Evolutionary conservation across 2,113 vertebrate species (phyloP).

Genomic region (Lepisosteus oculatus): DNA sequence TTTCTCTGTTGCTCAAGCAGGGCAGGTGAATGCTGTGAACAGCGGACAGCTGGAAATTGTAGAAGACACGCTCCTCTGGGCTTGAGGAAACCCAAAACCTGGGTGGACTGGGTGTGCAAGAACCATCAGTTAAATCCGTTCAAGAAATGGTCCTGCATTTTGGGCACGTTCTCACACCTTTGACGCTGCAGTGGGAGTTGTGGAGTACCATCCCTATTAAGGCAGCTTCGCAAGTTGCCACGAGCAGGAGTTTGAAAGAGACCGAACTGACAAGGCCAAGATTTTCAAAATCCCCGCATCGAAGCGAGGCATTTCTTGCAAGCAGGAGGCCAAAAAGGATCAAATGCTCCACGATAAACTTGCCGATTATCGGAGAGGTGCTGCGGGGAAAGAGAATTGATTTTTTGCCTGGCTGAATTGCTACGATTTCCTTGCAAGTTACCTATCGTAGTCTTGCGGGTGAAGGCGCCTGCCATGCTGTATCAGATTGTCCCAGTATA

Average conservation of each 20-base stretch:
- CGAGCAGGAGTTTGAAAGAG: not conserved
- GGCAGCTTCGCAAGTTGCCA: not conserved
- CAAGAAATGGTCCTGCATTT: no score
- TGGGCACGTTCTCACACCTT: no score
- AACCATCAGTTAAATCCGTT: no score
- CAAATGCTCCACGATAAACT: not conserved
- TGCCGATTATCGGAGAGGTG: not conserved
- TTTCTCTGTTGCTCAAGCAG: conserved; percentile 3
- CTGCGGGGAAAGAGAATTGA: not conserved
- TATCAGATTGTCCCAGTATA: conserved; percentile 71
- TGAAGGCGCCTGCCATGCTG: conserved; percentile 61
- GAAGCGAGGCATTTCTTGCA: not conserved
- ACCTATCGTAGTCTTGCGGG: conserved; percentile 67
- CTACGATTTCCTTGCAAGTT: conserved; percentile 19
- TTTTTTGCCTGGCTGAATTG: not conserved
- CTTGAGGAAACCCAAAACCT: no score
- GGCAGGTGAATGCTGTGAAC: no score
- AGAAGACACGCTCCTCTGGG: no score
- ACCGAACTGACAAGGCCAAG: not conserved
- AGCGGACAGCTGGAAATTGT: no score
- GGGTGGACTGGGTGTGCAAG: no score
- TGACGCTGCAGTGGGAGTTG: no score
- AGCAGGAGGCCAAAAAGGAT: not conserved
- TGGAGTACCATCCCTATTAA: not conserved
- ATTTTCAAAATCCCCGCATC: not conserved